A percentile compares a stretch with the other conserved stretches of the same genome.
Evolutionary conservation across 2,797 vertebrate genomes (phyloP).

Genomic region (Cottoperca gobio): DNA sequence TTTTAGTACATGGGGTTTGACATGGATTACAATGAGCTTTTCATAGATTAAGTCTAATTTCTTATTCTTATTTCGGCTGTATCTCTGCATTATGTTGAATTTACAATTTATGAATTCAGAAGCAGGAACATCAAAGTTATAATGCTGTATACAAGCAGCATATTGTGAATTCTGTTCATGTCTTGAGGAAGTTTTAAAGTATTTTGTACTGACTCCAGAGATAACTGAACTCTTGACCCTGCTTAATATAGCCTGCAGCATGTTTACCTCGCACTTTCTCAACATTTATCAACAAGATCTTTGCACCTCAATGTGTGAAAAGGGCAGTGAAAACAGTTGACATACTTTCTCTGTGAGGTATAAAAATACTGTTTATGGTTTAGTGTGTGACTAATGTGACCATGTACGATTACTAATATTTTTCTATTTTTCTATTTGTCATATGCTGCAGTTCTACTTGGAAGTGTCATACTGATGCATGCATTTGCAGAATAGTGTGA

Average conservation of each 20-base stretch:
- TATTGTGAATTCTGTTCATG: not conserved
- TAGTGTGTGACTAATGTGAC: not conserved
- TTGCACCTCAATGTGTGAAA: slow-evolving; percentile 65
- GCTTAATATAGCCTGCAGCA: slow-evolving; percentile 19
- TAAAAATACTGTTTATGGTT: slow-evolving; percentile 5
- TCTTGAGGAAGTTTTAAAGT: not conserved
- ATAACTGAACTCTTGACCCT: slow-evolving; percentile 29
- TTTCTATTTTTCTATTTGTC: not conserved
- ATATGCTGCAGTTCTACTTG: not conserved
- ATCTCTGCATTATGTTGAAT: not conserved
- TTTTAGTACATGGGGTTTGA: not conserved
- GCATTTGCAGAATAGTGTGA: not conserved
- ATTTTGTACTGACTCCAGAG: not conserved
- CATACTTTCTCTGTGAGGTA: not conserved
- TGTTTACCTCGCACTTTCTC: slow-evolving; percentile 30
- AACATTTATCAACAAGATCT: slow-evolving; percentile 16
- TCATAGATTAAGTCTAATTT: not conserved
- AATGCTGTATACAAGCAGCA: not conserved
- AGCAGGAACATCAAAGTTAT: too few species aligned
- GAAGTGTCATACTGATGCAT: not conserved
- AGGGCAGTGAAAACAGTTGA: slow-evolving; percentile 26
- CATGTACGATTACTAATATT: not conserved
- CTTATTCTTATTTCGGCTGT: not conserved
- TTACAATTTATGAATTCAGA: not conserved
- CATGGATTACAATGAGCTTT: not conserved